These are phyloP conservation scores for Dryocosmus kuriphilus DNA, from an alignment of 2,888 invertebrate genomes.

Conservation along the genomic window DNA sequence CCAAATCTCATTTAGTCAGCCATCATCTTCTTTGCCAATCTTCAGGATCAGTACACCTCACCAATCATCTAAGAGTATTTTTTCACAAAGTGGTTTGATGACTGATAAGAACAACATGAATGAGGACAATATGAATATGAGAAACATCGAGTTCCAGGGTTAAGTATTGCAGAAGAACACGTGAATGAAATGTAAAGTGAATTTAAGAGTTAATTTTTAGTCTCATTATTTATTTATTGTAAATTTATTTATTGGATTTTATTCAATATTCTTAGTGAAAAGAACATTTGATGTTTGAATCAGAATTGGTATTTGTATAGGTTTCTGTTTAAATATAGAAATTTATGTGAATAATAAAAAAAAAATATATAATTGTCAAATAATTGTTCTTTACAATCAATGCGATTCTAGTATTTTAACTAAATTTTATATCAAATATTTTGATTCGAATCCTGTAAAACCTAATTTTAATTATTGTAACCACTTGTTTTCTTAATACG, in stretches of 20 bases:
- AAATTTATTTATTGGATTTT: background rate
- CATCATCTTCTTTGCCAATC: background rate
- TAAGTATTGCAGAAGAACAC: background rate
- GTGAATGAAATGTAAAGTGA: background rate
- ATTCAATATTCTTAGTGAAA: background rate
- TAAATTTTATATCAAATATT: too few species aligned
- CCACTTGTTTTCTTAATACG: too few species aligned
- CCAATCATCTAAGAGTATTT: background rate
- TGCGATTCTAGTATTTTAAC: too few species aligned
- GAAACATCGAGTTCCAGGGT: background rate
- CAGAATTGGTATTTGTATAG: background rate
- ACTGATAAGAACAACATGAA: background rate
- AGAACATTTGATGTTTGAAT: background rate
- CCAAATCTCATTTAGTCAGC: background rate
- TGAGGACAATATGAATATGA: background rate
- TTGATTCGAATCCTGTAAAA: too few species aligned
- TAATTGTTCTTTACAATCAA: background rate
- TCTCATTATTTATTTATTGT: background rate
- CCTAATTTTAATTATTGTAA: too few species aligned
- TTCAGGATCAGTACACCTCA: background rate
- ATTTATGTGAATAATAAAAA: background rate
- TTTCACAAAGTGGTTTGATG: background rate
- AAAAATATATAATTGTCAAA: background rate
- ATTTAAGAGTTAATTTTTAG: background rate
- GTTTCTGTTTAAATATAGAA: background rate